Evolutionary conservation across 2,888 invertebrate species (phyloP), one percentile per base, ranked within the genome.

Genomic region (Aleiodes testaceus): DNA sequence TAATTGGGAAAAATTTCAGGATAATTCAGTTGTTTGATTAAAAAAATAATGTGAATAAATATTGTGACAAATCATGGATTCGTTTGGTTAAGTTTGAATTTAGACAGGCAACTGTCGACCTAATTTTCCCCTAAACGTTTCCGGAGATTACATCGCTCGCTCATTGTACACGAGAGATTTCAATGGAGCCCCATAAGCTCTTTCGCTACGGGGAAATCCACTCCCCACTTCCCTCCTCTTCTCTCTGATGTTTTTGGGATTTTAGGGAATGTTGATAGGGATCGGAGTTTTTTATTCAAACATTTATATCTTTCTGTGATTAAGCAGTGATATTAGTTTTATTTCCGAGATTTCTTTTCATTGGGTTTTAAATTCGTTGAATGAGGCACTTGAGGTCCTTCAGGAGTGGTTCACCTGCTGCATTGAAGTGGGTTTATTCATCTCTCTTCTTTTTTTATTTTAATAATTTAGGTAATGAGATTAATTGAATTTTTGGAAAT

Each of bases 121-220:
- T 86, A 86, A 87, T 87, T 85, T 81, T 84, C 87, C 87, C 86
- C 83, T 85, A 86, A 87, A 82, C 83, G 75, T 87, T 86, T 84
- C 81, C 84, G 82, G 84, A 87, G 87, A 87, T 87, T 87, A 87
- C 86, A 85, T 85, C 85, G 82, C 79, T 78, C 80, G 78, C 80
- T 82, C 81, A 84, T 87, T 87, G 86, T 86, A 78, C 79, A 72
- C 70, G 72, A 66, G 69, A 61, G 68, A 66, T 69, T 69, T 70
- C 52, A 71, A 71, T 71, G 63, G 70, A 59, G 73, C 72, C 72
- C 74, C 72, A 74, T 77, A 79, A 79, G 76, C 79, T 78, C 72
- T 77, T 79, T 75, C 70, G 77, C 74, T 76, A 76, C 66, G 65
- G 74, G 74, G 72, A 75, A 79, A 59, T 59, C 64, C 47, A 30